These are phyloP conservation scores for Alectura lathami DNA, from an alignment of 2,113 vertebrate species.

Conservation along the genomic window DNA sequence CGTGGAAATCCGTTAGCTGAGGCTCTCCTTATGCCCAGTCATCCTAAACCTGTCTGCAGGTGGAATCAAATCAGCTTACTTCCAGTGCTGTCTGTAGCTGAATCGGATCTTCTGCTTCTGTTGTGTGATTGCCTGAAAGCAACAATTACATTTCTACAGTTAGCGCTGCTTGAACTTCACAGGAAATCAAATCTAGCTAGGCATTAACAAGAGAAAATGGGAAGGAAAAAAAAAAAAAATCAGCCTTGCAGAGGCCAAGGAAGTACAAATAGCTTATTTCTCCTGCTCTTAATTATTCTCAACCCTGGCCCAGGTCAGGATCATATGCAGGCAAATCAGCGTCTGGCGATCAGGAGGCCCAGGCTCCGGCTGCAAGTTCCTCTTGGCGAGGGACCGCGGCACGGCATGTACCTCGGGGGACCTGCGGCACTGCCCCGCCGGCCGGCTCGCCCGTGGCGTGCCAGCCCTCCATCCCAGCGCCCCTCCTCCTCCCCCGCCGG, in stretches of 20 bases:
- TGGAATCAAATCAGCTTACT: slow-evolving; percentile 34
- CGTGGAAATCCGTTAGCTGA: not conserved
- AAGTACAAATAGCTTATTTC: not conserved
- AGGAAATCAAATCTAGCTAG: too few species aligned
- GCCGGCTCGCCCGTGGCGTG: too few species aligned
- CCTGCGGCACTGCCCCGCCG: too few species aligned
- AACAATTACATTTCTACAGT: not conserved
- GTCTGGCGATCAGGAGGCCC: not conserved
- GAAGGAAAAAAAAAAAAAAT: too few species aligned
- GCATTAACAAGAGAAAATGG: too few species aligned
- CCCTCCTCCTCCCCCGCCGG: not conserved
- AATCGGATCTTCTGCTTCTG: slow-evolving; percentile 36
- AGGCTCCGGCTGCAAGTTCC: rapidly evolving
- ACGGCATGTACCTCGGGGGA: rapidly evolving
- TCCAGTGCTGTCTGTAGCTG: slow-evolving; percentile 36
- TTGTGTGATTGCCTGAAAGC: slow-evolving; percentile 21
- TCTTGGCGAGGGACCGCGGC: too few species aligned
- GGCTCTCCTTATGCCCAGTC: too few species aligned
- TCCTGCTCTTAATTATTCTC: not conserved
- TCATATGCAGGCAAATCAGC: rapidly evolving
- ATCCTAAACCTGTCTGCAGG: not conserved
- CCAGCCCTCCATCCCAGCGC: not conserved
- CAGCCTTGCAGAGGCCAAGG: not conserved
- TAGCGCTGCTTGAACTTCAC: not conserved
- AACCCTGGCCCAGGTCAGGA: not conserved